Conservation (phyloP, 2,797 vertebrate species). For the Gephyroberyx darwinii region DNA sequence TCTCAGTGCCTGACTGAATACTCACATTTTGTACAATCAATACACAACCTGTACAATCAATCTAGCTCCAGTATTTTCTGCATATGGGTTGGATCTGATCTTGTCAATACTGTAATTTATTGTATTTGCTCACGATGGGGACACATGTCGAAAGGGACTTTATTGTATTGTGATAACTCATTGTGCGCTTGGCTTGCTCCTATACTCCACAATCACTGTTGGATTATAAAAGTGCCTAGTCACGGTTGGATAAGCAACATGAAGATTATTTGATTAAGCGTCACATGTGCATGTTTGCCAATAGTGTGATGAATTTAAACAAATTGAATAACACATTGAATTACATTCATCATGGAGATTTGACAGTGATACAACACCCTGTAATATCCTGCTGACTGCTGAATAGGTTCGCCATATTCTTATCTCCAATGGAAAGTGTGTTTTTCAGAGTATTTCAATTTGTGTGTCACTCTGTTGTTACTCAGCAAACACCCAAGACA, state of each 20-base stretch:
- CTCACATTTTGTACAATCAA: not conserved
- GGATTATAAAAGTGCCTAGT: conserved; percentile 59
- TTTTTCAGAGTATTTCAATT: conserved; percentile 56
- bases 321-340: conserved; percentile 60
- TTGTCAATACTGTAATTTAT: conserved; percentile 6
- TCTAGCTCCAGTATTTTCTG: not conserved
- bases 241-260: conserved; percentile 39
- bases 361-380: conserved; percentile 61
- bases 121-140: conserved; percentile 49
- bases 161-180: conserved; percentile 40
- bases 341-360: conserved; percentile 55
- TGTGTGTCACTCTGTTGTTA: conserved; percentile 43
- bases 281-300: conserved; percentile 47
- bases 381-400: conserved; percentile 64
- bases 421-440: conserved; percentile 64
- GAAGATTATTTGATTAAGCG: conserved; percentile 41
- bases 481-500: conserved; percentile 48
- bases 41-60: not conserved
- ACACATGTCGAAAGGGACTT: conserved; percentile 37
- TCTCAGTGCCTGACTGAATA: not conserved
- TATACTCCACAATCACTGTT: conserved; percentile 42
- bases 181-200: conserved; percentile 30
- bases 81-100: conserved; percentile 5
- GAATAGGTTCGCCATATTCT: conserved; percentile 25
- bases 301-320: conserved; percentile 53